phyloP scores from a whole-genome alignment of 2,797 vertebrate genomes.

The Oryzias dopingdopingensis region DNA sequence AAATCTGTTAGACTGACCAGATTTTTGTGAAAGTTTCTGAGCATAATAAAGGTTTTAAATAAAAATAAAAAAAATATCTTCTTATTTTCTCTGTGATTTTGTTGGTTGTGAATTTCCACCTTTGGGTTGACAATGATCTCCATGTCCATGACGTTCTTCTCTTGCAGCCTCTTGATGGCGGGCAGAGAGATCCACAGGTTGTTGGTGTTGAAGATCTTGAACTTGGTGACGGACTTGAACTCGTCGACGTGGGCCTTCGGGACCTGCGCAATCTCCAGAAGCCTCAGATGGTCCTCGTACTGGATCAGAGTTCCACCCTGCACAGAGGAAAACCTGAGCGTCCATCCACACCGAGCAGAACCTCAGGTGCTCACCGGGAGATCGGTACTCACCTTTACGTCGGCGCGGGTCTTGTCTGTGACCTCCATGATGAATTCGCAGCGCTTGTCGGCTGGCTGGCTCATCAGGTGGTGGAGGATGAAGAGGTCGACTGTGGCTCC shows the following conservation, averaged over 20 bases:
- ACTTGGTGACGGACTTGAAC: constrained; percentile 98
- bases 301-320: constrained; percentile 96
- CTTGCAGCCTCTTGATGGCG: constrained; percentile 90
- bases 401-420: constrained; percentile 95
- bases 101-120: constrained; percentile 65
- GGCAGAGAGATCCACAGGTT: constrained; percentile 95
- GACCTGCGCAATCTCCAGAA: constrained; percentile 97
- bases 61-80: too few species aligned
- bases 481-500: constrained; percentile 95
- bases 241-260: constrained; percentile 95
- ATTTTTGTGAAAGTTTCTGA: too few species aligned
- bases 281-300: constrained; percentile 89
- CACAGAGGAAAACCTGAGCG: neutral
- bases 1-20: too few species aligned
- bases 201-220: constrained; percentile 99
- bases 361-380: neutral
- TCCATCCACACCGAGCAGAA: neutral
- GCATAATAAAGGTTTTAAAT: neutral
- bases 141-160: constrained; percentile 89
- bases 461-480: constrained; percentile 93
- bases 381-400: constrained; percentile 85
- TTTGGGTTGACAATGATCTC: constrained; percentile 98
- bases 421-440: constrained; percentile 99
- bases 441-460: constrained; percentile 86
- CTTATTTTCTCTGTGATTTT: neutral